Percentiles rank a stretch among this genome's conserved stretches.
Evolutionary conservation across 2,797 vertebrate genomes (phyloP).

Genomic region (Pampus argenteus): DNA sequence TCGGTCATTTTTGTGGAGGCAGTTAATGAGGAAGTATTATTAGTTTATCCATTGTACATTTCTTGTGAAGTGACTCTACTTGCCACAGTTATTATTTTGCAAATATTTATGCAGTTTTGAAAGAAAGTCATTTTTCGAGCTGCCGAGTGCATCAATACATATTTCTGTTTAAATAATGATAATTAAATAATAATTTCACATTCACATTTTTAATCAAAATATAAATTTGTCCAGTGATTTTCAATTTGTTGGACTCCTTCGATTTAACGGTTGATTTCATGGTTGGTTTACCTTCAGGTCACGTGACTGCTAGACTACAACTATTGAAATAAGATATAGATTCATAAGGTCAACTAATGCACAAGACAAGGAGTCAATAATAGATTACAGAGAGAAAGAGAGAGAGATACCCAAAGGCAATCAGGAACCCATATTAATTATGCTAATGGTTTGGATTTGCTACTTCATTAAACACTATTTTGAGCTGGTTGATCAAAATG

Average conservation of each 20-base stretch:
- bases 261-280: conserved; percentile 63
- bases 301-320: conserved; percentile 39
- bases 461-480: conserved; percentile 84
- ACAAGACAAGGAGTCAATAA: conserved; percentile 64
- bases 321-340: conserved; percentile 63
- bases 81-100: not conserved
- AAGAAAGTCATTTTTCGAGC: not conserved
- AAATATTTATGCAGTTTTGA: not conserved
- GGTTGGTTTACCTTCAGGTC: conserved; percentile 31
- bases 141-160: too few species aligned
- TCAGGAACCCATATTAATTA: conserved; percentile 78
- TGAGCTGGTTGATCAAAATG: conserved; percentile 74
- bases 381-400: conserved; percentile 25
- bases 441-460: conserved; percentile 82
- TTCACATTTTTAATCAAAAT: conserved; percentile 32
- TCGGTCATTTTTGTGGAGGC: not conserved
- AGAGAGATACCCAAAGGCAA: conserved; percentile 68
- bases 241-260: conserved; percentile 20
- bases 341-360: conserved; percentile 63
- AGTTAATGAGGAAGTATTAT: not conserved
- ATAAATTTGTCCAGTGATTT: conserved; percentile 28
- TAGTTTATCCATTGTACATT: not conserved
- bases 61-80: not conserved
- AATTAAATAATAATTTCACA: too few species aligned
- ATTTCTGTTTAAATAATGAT: too few species aligned